A percentile compares a stretch with the other conserved stretches of the same genome.
phyloP scores from a whole-genome alignment of 2,113 vertebrate genomes.

The Mastomys natalensis region DNA sequence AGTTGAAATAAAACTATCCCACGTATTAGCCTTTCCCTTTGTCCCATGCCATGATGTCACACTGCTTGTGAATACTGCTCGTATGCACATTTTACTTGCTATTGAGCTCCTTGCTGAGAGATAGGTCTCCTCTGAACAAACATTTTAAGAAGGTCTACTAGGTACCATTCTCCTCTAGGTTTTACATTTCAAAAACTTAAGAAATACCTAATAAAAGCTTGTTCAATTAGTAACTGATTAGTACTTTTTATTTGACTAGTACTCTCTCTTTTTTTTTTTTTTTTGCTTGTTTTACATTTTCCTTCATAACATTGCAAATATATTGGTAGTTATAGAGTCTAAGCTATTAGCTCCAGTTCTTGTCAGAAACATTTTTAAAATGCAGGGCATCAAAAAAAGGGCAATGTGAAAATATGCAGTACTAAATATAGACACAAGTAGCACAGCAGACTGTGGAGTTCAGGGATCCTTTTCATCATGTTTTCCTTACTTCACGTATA shows the following conservation, averaged over 20 bases:
- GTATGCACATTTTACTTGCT: neutral
- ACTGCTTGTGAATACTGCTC: neutral
- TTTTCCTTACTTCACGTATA: neutral
- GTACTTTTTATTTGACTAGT: neutral
- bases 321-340: neutral
- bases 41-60: neutral
- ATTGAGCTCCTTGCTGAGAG: neutral
- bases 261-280: neutral
- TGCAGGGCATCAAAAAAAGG: neutral
- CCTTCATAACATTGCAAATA: neutral
- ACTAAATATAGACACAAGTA: neutral
- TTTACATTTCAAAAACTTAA: neutral
- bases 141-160: neutral
- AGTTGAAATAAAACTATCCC: neutral
- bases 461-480: neutral
- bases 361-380: conserved; percentile 21
- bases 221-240: neutral
- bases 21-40: neutral
- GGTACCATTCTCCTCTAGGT: neutral
- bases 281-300: neutral
- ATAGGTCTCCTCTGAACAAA: neutral
- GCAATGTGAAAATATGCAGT: conserved; percentile 22
- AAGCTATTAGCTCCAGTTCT: neutral
- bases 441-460: neutral
- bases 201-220: neutral